phyloP scores from a whole-genome alignment of 2,888 invertebrate genomes.

The Dryobotodes eremita region DNA sequence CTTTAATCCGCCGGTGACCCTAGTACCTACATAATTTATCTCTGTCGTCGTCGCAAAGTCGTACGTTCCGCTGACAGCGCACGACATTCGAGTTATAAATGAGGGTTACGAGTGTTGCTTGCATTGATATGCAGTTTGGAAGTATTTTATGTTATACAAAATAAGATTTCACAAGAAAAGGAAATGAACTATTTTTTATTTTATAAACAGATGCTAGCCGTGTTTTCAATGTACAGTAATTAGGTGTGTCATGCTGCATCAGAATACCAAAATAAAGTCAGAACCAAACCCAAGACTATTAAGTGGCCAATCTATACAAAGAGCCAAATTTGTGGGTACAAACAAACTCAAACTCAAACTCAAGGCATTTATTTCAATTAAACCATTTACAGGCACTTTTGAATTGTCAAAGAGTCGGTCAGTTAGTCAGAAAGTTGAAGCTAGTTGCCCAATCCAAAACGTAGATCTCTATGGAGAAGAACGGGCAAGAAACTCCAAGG shows the following conservation, averaged over 20 bases:
- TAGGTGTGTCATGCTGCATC: background rate
- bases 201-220: background rate
- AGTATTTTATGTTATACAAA: background rate
- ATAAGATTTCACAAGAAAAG: background rate
- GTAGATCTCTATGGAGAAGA: too few relatives aligned
- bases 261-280: background rate
- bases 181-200: background rate
- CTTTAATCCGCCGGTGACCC: background rate
- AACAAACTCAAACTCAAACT: too few relatives aligned
- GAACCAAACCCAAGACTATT: background rate
- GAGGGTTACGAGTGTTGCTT: conserved; percentile 6
- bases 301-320: background rate
- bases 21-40: conserved; percentile 11
- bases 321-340: too few relatives aligned
- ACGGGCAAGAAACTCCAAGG: too few relatives aligned
- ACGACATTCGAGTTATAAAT: conserved; percentile 21
- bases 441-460: too few relatives aligned
- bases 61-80: background rate
- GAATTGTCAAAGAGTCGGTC: too few relatives aligned
- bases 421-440: too few relatives aligned
- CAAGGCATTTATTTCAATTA: too few relatives aligned
- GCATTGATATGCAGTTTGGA: conserved; percentile 14
- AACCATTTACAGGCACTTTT: too few relatives aligned
- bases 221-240: background rate
- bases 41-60: background rate